Evolutionary conservation across 2,113 vertebrate species (phyloP).

Genomic region (Antennarius striatus): DNA sequence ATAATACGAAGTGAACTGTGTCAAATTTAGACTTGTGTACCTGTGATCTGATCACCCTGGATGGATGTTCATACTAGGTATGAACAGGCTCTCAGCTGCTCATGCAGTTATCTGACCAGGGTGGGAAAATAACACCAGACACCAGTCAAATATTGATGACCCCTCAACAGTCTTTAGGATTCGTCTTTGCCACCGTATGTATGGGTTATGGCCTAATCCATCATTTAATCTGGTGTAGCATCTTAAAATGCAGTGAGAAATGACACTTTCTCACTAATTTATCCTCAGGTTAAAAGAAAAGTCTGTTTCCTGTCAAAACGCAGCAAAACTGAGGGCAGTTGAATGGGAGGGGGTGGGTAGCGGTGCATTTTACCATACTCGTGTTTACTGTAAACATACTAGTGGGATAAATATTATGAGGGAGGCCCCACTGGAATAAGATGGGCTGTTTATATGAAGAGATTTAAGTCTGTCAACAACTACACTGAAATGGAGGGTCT

Average conservation of each 20-base stretch:
- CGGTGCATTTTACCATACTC: constrained; percentile 40
- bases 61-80: no score
- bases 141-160: constrained; percentile 29
- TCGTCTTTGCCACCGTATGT: constrained; percentile 12
- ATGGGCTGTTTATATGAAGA: constrained; percentile 51
- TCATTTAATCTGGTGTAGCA: background rate
- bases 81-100: constrained; percentile 11
- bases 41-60: no score
- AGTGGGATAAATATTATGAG: constrained; percentile 59
- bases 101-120: constrained; percentile 34
- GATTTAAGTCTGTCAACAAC: constrained; percentile 59
- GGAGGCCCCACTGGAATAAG: constrained; percentile 53
- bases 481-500: constrained; percentile 31
- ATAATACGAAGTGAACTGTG: no score
- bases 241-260: background rate
- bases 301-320: constrained; percentile 22
- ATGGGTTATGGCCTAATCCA: background rate
- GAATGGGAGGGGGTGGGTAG: background rate
- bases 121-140: constrained; percentile 40
- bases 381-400: constrained; percentile 68
- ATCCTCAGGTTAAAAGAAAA: constrained; percentile 1
- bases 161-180: constrained; percentile 9
- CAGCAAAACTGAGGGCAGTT: background rate
- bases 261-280: constrained; percentile 10
- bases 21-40: no score